Conservation (phyloP, 2,113 vertebrate genomes). For the Lophochroa leadbeateri region DNA sequence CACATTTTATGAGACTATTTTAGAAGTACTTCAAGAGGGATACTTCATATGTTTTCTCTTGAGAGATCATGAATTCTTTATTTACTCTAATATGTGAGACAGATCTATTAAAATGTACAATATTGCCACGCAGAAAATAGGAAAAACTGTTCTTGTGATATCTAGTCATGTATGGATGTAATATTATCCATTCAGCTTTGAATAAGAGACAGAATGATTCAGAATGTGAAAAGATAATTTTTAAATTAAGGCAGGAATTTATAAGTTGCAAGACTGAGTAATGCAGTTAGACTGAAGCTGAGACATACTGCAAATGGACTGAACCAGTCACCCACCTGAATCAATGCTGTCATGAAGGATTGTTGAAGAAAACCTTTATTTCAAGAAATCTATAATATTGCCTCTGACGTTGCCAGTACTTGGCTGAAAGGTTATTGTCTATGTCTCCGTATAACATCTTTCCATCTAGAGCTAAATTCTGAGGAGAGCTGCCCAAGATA, state of each 20-base stretch:
- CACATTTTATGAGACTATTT: background rate
- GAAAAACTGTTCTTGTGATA: background rate
- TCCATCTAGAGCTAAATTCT: background rate
- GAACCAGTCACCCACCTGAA: background rate
- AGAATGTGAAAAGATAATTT: background rate
- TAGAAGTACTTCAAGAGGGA: background rate
- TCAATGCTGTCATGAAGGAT: background rate
- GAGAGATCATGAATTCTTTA: background rate
- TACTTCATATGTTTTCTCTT: background rate
- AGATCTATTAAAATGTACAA: background rate
- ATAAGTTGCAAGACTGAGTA: background rate
- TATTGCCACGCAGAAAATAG: background rate
- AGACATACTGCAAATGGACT: background rate
- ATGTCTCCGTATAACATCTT: background rate
- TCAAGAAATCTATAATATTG: background rate
- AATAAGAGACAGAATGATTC: background rate
- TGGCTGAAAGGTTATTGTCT: background rate
- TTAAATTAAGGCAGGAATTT: background rate
- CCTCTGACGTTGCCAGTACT: background rate
- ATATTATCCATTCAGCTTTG: background rate
- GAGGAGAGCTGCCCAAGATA: background rate
- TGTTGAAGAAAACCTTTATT: background rate
- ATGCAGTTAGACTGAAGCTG: background rate
- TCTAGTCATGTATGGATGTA: background rate
- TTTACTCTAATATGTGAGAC: background rate